These are phyloP conservation scores for Lithophane socia DNA, from an alignment of 2,888 invertebrate species.

Conservation along the genomic window DNA sequence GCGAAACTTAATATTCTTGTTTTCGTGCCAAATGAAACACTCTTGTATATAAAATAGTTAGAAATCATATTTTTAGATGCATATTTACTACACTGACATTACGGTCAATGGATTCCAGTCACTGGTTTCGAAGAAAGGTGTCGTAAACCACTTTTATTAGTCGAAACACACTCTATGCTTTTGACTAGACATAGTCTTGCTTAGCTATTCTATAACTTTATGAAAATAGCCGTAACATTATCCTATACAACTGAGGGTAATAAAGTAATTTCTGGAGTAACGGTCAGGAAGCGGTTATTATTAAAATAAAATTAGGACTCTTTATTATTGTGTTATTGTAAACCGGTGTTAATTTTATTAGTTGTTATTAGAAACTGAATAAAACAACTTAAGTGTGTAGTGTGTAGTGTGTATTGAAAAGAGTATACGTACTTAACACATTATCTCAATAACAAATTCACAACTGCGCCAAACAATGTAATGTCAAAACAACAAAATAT, in stretches of 20 bases:
- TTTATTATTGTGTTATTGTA: neutral
- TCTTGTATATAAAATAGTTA: neutral
- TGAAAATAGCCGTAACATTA: neutral
- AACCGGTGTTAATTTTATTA: neutral
- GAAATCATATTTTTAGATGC: neutral
- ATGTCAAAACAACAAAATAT: neutral
- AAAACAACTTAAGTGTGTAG: too few species aligned
- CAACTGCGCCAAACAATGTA: neutral
- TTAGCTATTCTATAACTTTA: neutral
- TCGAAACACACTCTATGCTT: slow-evolving; percentile 32
- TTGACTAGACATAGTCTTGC: slow-evolving; percentile 10
- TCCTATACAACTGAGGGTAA: too few species aligned
- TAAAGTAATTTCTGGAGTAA: too few species aligned
- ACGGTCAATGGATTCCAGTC: neutral
- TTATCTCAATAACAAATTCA: neutral
- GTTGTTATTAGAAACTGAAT: neutral
- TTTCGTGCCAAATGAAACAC: neutral
- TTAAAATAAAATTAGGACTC: neutral
- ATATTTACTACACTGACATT: neutral
- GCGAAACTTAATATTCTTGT: neutral
- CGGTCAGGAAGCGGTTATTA: neutral
- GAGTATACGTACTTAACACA: neutral
- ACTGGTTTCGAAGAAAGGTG: slow-evolving; percentile 12
- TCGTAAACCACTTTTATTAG: slow-evolving; percentile 43
- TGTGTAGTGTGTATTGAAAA: neutral